Percentiles rank a stretch among this genome's conserved stretches.
phyloP scores from a whole-genome alignment of 2,888 invertebrate species.

The Minunthozetes semirufus region DNA sequence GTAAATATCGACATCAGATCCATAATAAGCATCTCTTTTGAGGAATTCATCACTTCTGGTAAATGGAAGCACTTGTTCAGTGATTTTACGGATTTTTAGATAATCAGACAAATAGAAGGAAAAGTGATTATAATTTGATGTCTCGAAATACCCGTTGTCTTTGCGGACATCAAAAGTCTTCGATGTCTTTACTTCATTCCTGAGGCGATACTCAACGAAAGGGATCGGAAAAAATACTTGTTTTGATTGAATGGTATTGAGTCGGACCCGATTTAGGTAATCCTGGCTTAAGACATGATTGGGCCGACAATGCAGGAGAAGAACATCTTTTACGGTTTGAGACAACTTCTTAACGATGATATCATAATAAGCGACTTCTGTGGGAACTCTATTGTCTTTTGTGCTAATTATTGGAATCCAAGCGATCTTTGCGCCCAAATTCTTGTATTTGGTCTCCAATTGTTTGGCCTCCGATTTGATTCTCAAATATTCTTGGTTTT shows the following conservation, averaged over 20 bases:
- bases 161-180: slow-evolving; percentile 49
- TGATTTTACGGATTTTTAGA: slow-evolving; percentile 59
- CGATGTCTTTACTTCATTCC: slow-evolving; percentile 39
- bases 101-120: slow-evolving; percentile 80
- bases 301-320: slow-evolving; percentile 62
- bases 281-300: slow-evolving; percentile 67
- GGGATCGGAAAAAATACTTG: slow-evolving; percentile 89
- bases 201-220: slow-evolving; percentile 70
- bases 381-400: slow-evolving; percentile 41
- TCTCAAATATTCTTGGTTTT: slow-evolving; percentile 56
- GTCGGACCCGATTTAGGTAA: slow-evolving; percentile 84
- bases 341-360: slow-evolving; percentile 63
- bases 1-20: slow-evolving; percentile 51
- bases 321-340: slow-evolving; percentile 55
- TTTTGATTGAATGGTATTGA: slow-evolving; percentile 83
- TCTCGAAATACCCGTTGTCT: slow-evolving; percentile 72
- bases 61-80: slow-evolving; percentile 57
- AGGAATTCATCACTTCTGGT: slow-evolving; percentile 42
- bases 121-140: slow-evolving; percentile 62
- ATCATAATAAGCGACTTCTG: slow-evolving; percentile 59
- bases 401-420: slow-evolving; percentile 50
- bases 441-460: slow-evolving; percentile 58
- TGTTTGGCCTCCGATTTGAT: slow-evolving; percentile 60
- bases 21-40: slow-evolving; percentile 37
- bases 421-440: slow-evolving; percentile 56